Evolutionary conservation across 2,888 invertebrate species (phyloP), one percentile per base, ranked within the genome.

Genomic region (Ceriagrion tenellum): DNA sequence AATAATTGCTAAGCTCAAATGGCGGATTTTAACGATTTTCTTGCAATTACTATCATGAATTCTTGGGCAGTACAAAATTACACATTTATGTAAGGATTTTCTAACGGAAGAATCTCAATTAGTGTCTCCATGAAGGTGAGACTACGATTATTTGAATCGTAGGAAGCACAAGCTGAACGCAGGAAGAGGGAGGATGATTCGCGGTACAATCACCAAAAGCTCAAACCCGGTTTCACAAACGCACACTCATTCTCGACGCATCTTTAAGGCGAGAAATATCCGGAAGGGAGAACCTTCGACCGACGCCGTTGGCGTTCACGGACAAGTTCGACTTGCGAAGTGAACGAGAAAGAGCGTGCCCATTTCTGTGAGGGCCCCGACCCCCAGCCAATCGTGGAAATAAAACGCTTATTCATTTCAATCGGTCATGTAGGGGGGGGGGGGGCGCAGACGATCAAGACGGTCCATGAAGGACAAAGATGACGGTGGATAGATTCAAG

Each of bases 301-400:
- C 81, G 13, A 81, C 81, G 81, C 81, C 81, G 81, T 81, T 81
- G 81, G 81, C 81, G n/a, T n/a, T 35, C 81, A 81, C 81, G 81
- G 35, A 35, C 30, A 13, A 35, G n/a, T 10, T 35, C 30, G 16
- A 18, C 81, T 81, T 35, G 35, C 35, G 81, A 35, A 35, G 81
- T 81, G 81, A 35, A 81, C 81, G 81, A 12, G 35, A 81, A 30
- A 35, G 35, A 30, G 81, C 81, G 81, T 16, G 23, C 81, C 35
- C 81, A 81, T 81, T 81, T 35, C 81, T 18, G 81, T 35, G 35
- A 13, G 13, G 16, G 2, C 81, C 26, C 18, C 30, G 2, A 18
- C 81, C 81, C 74, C 30, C 6, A 16, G 23, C 81, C 35, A 26
- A 59, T n/a, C 69, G 26, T 18, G 16, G 35, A 35, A 81, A 81